A percentile compares a stretch with the other conserved stretches of the same genome.
Conservation (phyloP, 2,113 vertebrate genomes). For the Brienomyrus brachyistius region DNA sequence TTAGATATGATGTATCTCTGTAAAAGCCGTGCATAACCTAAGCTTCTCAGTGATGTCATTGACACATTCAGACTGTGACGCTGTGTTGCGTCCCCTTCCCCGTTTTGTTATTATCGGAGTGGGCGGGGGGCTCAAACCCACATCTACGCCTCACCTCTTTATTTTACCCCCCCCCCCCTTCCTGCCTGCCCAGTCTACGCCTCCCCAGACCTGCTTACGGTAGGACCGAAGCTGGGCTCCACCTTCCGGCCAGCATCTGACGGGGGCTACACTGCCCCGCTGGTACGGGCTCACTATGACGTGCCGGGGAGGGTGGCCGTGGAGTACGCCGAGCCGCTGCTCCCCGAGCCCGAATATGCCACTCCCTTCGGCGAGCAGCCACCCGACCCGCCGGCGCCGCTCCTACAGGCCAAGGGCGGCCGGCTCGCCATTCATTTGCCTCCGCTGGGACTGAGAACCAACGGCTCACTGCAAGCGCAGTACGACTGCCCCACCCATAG, state of each 20-base stretch:
- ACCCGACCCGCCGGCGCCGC: constrained; percentile 12
- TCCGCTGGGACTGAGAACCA: neutral
- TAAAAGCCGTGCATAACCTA: neutral
- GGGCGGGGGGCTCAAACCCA: neutral
- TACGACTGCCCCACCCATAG: constrained; percentile 63
- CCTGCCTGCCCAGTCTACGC: constrained; percentile 63
- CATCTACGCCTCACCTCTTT: neutral
- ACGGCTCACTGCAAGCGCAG: constrained; percentile 18
- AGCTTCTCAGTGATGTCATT: neutral
- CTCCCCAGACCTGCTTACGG: constrained; percentile 56
- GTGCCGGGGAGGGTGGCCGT: constrained; percentile 56
- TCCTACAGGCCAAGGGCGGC: constrained; percentile 6
- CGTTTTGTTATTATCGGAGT: neutral
- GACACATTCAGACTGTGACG: neutral
- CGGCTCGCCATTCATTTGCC: neutral
- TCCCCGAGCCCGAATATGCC: constrained; percentile 71
- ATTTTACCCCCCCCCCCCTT: neutral
- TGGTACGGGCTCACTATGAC: constrained; percentile 64
- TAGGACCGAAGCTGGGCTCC: constrained; percentile 55
- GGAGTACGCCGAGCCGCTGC: constrained; percentile 71
- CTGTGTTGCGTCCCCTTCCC: neutral
- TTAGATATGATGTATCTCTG: neutral
- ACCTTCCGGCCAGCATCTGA: constrained; percentile 65
- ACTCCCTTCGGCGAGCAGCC: constrained; percentile 64
- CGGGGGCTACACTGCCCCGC: constrained; percentile 67